Percentiles rank a stretch among this genome's conserved stretches.
Conservation (phyloP, 2,797 vertebrate genomes). For the Bryconaethiops microstoma region DNA sequence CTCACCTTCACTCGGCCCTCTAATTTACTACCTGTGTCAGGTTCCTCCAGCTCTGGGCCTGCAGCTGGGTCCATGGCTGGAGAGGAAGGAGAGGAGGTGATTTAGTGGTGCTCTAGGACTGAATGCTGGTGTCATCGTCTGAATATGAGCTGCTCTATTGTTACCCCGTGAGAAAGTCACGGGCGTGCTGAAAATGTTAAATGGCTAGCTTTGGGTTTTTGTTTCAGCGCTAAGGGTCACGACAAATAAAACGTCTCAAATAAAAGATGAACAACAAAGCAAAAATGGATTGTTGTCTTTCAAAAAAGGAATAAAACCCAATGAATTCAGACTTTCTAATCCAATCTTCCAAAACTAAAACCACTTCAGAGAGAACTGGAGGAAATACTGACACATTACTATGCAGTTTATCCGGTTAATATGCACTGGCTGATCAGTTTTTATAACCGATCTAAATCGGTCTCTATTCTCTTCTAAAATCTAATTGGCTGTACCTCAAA, state of each 20-base stretch:
- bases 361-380: too few species aligned
- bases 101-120: conserved; percentile 36
- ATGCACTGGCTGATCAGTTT: too few species aligned
- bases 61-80: conserved; percentile 24
- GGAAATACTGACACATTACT: too few species aligned
- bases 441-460: too few species aligned
- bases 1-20: conserved; percentile 43
- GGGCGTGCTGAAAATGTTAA: conserved; percentile 39
- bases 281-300: too few species aligned
- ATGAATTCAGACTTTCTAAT: too few species aligned
- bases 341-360: too few species aligned
- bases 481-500: too few species aligned
- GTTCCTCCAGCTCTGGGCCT: conserved; percentile 43
- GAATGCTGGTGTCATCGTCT: conserved; percentile 29
- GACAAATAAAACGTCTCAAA: conserved; percentile 16
- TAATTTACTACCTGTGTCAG: conserved; percentile 51
- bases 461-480: too few species aligned
- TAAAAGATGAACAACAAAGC: neutral
- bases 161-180: conserved; percentile 34
- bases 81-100: conserved; percentile 25
- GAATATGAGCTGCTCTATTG: conserved; percentile 25
- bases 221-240: conserved; percentile 19
- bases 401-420: too few species aligned
- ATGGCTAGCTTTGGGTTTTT: conserved; percentile 13
- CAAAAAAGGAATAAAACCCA: too few species aligned